These are phyloP conservation scores for Blomia tropicalis DNA, from an alignment of 2,888 invertebrate genomes.

Conservation along the genomic window DNA sequence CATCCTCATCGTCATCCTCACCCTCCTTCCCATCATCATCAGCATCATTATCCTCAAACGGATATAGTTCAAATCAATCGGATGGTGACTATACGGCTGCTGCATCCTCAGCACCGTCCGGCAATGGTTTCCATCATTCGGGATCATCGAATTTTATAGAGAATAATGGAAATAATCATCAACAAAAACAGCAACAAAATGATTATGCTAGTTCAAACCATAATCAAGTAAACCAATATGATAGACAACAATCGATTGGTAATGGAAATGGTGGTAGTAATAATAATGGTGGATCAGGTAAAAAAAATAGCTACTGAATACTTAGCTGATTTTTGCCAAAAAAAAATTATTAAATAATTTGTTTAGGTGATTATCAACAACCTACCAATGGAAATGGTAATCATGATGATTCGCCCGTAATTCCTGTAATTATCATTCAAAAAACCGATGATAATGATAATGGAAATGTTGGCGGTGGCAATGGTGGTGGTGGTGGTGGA, in stretches of 20 bases:
- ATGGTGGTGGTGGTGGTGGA: neutral
- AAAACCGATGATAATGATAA: conserved; percentile 23
- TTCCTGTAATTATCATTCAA: conserved; percentile 26
- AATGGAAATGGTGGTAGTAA: conserved; percentile 1
- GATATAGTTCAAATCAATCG: neutral
- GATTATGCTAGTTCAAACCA: no score
- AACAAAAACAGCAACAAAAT: no score
- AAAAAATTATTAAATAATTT: neutral
- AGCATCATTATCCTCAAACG: neutral
- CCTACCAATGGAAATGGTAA: neutral
- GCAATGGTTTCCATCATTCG: no score
- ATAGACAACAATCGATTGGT: no score
- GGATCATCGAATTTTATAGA: no score
- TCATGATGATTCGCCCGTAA: conserved; percentile 25
- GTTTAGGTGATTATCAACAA: neutral
- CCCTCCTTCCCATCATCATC: no score
- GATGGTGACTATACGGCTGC: no score
- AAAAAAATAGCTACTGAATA: no score
- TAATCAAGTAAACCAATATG: no score
- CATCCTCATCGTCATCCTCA: neutral
- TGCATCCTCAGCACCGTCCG: neutral
- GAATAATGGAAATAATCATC: no score
- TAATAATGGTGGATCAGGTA: neutral
- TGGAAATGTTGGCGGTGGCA: neutral
- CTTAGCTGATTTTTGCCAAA: conserved; percentile 9